Evolutionary conservation across 2,113 vertebrate species (phyloP), one percentile per base, ranked within the genome.

Genomic region (Dasypus novemcinctus): DNA sequence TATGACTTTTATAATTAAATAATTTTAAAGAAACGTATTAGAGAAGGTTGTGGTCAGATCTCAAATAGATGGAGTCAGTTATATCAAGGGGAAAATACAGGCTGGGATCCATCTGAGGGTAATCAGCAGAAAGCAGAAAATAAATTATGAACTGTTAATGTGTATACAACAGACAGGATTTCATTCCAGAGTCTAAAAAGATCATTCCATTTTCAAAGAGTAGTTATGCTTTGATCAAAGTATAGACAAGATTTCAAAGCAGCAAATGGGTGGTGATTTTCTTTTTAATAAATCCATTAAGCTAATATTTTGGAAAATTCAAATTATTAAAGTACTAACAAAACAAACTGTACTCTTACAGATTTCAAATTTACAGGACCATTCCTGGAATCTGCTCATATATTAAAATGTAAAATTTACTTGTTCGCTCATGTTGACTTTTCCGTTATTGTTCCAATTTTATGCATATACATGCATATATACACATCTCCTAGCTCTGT

Each of bases 1-100:
- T 83, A 13, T 59, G 90, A 49, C n/a, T 92, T 95, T 96, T 92
- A 66, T 96, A 92, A 89, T 84, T 90, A 96, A 94, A 64, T 89
- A 57, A 82, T 57, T 20, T 88, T 91, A 33, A 87, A 82, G 69
- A 87, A 72, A 87, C 41, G 64, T 95, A 71, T 78, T 92, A 90
- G 71, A 92, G 66, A 81, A 96, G 96, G 68, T 84, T 91, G 68
- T 81, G 54, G 18, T 97, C 83, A 84, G 14, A 84, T 97, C 92
- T 95, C 93, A 95, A 20, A 59, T 61, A 94, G 31, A 43, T 86
- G 43, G 52, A 79, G 29, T 81, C 41, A 64, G 17, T 76, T 20
- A 63, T 61, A 92, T 64, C 33, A 95, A 88, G 46, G 66, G 87
- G 18, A 89, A 90, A 14, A 81, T 2, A 49, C 5, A 78, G 13